Evolutionary conservation across 2,888 invertebrate species (phyloP).

Genomic region (Torymus texanus): DNA sequence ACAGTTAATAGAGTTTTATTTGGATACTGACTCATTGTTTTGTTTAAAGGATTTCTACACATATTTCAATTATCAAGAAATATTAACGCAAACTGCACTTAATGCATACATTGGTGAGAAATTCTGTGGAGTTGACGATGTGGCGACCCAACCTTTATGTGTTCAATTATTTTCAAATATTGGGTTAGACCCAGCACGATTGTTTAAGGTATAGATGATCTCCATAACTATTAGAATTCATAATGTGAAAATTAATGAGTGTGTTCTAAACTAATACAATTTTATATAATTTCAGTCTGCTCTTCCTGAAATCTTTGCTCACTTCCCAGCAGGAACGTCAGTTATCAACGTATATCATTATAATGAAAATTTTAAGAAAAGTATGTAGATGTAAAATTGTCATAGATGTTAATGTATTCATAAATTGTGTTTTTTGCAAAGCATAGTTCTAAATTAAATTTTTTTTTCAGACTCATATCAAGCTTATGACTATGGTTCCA

Average conservation of each 20-base stretch:
- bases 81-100: conserved; percentile 31
- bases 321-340: conserved; percentile 59
- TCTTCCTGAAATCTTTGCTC: conserved; percentile 37
- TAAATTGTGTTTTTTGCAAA: too few species aligned
- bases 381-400: conserved; percentile 33
- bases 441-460: too few species aligned
- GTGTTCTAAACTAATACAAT: too few species aligned
- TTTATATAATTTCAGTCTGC: conserved; percentile 29
- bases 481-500: conserved; percentile 34
- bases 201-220: conserved; percentile 34
- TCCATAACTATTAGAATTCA: too few species aligned
- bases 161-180: conserved; percentile 24
- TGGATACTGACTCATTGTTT: neutral
- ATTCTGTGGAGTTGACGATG: conserved; percentile 23
- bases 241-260: too few species aligned
- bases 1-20: neutral
- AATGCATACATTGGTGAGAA: conserved; percentile 32
- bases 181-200: conserved; percentile 28
- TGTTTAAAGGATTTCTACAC: conserved; percentile 24
- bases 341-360: conserved; percentile 50
- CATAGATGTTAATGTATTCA: neutral
- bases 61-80: conserved; percentile 14
- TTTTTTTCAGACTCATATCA: conserved; percentile 30
- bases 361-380: conserved; percentile 51
- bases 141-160: conserved; percentile 34